Percentiles rank a stretch among this genome's conserved stretches.
Conservation (phyloP, 2,113 vertebrate species). For the Delphinapterus leucas region DNA sequence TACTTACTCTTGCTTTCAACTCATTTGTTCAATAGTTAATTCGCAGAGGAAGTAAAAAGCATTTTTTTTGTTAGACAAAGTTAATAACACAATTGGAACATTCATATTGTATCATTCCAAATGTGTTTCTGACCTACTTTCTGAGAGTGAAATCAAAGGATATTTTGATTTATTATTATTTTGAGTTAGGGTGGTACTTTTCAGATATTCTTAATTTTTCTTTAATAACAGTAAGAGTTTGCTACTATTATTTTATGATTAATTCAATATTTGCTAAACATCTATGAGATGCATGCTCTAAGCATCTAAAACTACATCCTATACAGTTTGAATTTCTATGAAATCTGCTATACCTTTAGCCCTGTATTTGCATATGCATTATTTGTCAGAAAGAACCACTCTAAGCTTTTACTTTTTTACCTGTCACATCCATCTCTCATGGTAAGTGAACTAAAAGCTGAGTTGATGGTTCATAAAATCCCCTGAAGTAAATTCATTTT, state of each 20-base stretch:
- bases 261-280: slow-evolving; percentile 6
- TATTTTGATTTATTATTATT: neutral
- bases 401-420: neutral
- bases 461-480: slow-evolving; percentile 38
- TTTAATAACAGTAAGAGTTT: neutral
- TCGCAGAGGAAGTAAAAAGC: neutral
- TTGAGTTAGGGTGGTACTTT: neutral
- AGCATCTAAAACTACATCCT: neutral
- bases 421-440: neutral
- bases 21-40: neutral
- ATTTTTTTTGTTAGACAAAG: neutral
- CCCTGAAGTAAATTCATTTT: neutral
- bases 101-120: neutral
- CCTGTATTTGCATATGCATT: neutral
- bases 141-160: neutral
- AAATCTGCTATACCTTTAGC: neutral
- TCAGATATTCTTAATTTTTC: neutral
- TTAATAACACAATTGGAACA: neutral
- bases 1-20: neutral
- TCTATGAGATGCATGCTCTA: neutral
- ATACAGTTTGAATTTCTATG: neutral
- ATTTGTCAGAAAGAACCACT: neutral
- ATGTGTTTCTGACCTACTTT: neutral
- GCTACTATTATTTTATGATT: neutral
- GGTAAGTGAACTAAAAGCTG: neutral